phyloP scores from a whole-genome alignment of 1,140 invertebrate species.

The Galleria mellonella region DNA sequence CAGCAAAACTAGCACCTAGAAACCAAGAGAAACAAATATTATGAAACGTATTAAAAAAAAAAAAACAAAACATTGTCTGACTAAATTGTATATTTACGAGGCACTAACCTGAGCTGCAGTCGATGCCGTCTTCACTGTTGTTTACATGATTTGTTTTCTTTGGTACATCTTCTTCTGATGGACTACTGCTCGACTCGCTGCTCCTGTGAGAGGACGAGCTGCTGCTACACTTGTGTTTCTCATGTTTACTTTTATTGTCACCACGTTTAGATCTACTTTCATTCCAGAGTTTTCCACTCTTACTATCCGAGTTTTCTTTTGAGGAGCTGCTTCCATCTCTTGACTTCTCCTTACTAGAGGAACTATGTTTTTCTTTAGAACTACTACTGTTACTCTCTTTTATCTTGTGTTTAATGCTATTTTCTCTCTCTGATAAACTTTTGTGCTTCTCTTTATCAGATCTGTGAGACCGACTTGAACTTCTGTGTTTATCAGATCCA shows the following conservation, averaged over 20 bases:
- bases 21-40: conserved; percentile 3
- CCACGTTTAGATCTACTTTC: conserved; percentile 25
- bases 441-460: conserved; percentile 47
- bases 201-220: conserved; percentile 40
- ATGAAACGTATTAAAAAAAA: not conserved
- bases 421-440: conserved; percentile 42
- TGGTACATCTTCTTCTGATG: conserved; percentile 56
- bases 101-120: conserved; percentile 76
- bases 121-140: conserved; percentile 75
- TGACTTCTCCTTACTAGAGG: conserved; percentile 50
- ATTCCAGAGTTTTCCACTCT: conserved; percentile 48
- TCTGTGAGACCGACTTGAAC: conserved; percentile 22
- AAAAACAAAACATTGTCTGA: too few species aligned
- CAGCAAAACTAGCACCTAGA: conserved; percentile 84
- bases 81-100: not conserved
- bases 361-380: conserved; percentile 54
- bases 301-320: conserved; percentile 57
- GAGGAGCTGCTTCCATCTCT: conserved; percentile 55
- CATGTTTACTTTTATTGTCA: conserved; percentile 46
- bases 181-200: conserved; percentile 50
- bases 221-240: conserved; percentile 48
- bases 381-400: conserved; percentile 48
- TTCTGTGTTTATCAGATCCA: conserved; percentile 26
- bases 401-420: conserved; percentile 53
- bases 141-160: conserved; percentile 64